These are phyloP conservation scores for human (Homo sapiens) DNA, from an alignment of 2,113 vertebrate species.

Conservation along the genomic window GRCh38 chr1:83039501-83040000, in stretches of 20 bases:
- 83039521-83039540: too few species aligned
- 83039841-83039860: neutral
- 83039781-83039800: too few species aligned
- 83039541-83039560: accelerated
- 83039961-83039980: neutral
- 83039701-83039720: too few species aligned
- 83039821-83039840: too few species aligned
- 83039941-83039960: neutral
- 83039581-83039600: neutral
- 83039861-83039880: neutral
- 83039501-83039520: too few species aligned
- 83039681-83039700: neutral
- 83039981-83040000: neutral
- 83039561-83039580: neutral
- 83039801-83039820: too few species aligned
- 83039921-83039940: neutral
- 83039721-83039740: too few species aligned
- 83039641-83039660: neutral
- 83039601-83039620: neutral
- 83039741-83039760: too few species aligned
- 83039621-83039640: neutral
- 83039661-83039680: neutral
- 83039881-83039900: neutral
- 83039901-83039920: neutral
- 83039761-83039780: too few species aligned